Evolutionary conservation across 2,113 vertebrate genomes (phyloP).

Genomic region (Chaenocephalus aceratus): DNA sequence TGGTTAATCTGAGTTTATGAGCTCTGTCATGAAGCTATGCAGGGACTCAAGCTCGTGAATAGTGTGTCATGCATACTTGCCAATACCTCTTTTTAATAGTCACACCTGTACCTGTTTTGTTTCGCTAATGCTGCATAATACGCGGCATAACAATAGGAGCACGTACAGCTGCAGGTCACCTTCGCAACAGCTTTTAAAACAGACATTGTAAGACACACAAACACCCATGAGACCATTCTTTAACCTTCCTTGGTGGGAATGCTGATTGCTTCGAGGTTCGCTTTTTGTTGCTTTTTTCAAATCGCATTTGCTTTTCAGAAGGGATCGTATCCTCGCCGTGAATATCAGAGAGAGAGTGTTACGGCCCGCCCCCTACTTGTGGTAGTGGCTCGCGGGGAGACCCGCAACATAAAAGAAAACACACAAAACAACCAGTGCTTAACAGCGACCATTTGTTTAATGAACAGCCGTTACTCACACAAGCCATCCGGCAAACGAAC

Average conservation of each 20-base stretch:
- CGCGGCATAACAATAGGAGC: conserved; percentile 34
- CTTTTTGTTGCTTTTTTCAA: too few species aligned
- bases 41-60: too few species aligned
- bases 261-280: conserved; percentile 16
- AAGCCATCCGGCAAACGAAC: too few species aligned
- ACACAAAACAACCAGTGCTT: too few species aligned
- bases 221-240: conserved; percentile 34
- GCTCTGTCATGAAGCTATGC: conserved; percentile 28
- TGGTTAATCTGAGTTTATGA: conserved; percentile 20
- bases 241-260: neutral
- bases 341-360: conserved; percentile 18
- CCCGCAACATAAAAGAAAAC: too few species aligned
- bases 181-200: conserved; percentile 39
- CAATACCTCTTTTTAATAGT: conserved; percentile 15
- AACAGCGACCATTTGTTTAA: too few species aligned
- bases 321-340: neutral
- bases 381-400: too few species aligned
- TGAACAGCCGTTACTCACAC: too few species aligned
- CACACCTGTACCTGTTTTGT: conserved; percentile 31
- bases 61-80: too few species aligned
- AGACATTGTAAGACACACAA: neutral
- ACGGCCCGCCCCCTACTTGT: too few species aligned
- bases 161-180: conserved; percentile 53
- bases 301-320: too few species aligned
- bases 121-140: conserved; percentile 18